A percentile compares a stretch with the other conserved stretches of the same genome.
These are phyloP conservation scores for Apogon talboti DNA, from an alignment of 2,797 vertebrate species.

Conservation along the genomic window DNA sequence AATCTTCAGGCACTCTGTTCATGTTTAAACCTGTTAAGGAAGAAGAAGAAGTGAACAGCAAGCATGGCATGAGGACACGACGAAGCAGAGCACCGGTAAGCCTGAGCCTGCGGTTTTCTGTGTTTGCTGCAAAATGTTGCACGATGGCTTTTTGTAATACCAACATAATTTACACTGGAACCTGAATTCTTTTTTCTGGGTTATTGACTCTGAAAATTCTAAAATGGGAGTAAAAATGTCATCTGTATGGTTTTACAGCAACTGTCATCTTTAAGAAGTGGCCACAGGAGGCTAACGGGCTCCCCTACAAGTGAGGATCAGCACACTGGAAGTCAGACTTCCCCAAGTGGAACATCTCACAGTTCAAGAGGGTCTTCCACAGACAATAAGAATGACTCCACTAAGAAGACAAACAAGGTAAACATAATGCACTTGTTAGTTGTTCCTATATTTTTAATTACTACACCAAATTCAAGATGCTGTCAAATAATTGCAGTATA, in stretches of 20 bases:
- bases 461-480: too few species aligned
- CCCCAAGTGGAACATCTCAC: constrained; percentile 88
- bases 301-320: constrained; percentile 93
- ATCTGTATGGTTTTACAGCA: constrained; percentile 66
- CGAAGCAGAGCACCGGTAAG: constrained; percentile 95
- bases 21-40: constrained; percentile 99
- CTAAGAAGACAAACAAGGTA: constrained; percentile 93
- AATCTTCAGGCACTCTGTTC: constrained; percentile 91
- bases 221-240: background rate
- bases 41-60: constrained; percentile 94
- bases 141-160: background rate
- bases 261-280: constrained; percentile 96
- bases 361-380: constrained; percentile 92
- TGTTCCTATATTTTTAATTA: background rate
- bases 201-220: background rate
- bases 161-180: background rate
- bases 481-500: background rate
- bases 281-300: constrained; percentile 94
- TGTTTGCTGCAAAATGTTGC: background rate
- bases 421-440: background rate
- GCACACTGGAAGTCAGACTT: constrained; percentile 88
- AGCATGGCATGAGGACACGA: constrained; percentile 98
- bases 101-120: constrained; percentile 16
- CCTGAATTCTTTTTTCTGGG: background rate
- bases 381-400: constrained; percentile 91